phyloP scores from a whole-genome alignment of 2,888 invertebrate genomes.

The Cantharis flavilabris region DNA sequence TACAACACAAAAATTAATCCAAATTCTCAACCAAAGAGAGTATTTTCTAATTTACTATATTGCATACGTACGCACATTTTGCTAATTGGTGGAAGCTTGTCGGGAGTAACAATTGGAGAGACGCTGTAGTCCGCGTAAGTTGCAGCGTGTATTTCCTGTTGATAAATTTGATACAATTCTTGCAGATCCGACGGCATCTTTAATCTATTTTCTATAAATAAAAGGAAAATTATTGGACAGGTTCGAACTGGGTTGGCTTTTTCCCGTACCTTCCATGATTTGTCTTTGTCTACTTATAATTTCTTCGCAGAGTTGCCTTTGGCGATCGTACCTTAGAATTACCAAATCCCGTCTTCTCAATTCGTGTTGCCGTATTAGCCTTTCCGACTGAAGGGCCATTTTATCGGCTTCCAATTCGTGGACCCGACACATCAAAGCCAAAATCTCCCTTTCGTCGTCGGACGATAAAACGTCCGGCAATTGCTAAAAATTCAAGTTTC shows the following conservation, averaged over 20 bases:
- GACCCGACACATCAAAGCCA: slow-evolving; percentile 85
- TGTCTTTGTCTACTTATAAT: slow-evolving; percentile 87
- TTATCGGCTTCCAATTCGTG: slow-evolving; percentile 95
- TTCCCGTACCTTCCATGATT: slow-evolving; percentile 75
- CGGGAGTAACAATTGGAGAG: slow-evolving; percentile 56
- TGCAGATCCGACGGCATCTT: slow-evolving; percentile 75
- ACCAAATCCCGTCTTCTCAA: slow-evolving; percentile 82
- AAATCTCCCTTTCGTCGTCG: slow-evolving; percentile 87
- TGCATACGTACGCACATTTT: slow-evolving; percentile 58
- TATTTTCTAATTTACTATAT: neutral
- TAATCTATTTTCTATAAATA: slow-evolving; percentile 66
- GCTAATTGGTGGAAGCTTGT: slow-evolving; percentile 68
- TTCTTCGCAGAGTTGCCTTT: slow-evolving; percentile 85
- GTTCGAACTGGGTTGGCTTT: slow-evolving; percentile 4
- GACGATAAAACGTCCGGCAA: slow-evolving; percentile 83
- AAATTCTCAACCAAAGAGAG: neutral
- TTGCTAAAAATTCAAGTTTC: slow-evolving; percentile 61
- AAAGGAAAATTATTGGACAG: neutral
- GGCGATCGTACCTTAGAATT: slow-evolving; percentile 80
- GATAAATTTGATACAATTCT: slow-evolving; percentile 81
- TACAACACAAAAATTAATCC: slow-evolving; percentile 24
- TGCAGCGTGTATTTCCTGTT: slow-evolving; percentile 85
- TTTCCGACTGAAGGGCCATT: slow-evolving; percentile 86
- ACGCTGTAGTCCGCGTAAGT: slow-evolving; percentile 71
- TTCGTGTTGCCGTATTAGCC: slow-evolving; percentile 85